phyloP scores from a whole-genome alignment of 2,113 vertebrate genomes.

The Gobiocypris rarus region DNA sequence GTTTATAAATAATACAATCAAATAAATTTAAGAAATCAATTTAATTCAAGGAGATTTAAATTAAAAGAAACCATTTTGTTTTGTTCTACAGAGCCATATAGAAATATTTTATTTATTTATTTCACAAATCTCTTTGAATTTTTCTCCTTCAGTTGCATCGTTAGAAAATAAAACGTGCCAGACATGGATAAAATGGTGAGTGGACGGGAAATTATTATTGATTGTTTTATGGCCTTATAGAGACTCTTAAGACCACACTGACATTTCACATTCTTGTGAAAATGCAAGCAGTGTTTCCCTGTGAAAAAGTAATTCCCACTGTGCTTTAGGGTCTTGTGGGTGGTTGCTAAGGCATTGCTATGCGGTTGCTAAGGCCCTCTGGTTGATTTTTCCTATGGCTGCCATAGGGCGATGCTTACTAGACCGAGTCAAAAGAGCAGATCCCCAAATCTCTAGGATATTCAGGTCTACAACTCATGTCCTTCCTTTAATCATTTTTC shows the following conservation, averaged over 20 bases:
- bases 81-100: not conserved
- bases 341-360: slow-evolving; percentile 6
- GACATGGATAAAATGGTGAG: not conserved
- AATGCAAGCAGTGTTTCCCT: not conserved
- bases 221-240: not conserved
- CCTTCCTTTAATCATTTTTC: not conserved
- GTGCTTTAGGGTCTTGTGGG: not conserved
- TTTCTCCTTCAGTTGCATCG: not conserved
- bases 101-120: not conserved
- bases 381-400: not conserved
- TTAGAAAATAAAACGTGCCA: not conserved
- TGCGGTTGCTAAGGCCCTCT: not conserved
- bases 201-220: not conserved
- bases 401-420: not conserved
- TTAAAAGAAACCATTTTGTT: not conserved
- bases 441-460: not conserved
- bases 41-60: too few relatives aligned
- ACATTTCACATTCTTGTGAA: slow-evolving; percentile 9
- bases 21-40: not conserved
- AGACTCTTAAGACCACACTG: not conserved
- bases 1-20: not conserved
- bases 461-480: not conserved
- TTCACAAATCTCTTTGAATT: too few relatives aligned
- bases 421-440: not conserved
- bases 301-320: not conserved